Base-by-base conservation (phyloP, 2,888 invertebrate genomes). In the Tricholauxania praeusta region DNA sequence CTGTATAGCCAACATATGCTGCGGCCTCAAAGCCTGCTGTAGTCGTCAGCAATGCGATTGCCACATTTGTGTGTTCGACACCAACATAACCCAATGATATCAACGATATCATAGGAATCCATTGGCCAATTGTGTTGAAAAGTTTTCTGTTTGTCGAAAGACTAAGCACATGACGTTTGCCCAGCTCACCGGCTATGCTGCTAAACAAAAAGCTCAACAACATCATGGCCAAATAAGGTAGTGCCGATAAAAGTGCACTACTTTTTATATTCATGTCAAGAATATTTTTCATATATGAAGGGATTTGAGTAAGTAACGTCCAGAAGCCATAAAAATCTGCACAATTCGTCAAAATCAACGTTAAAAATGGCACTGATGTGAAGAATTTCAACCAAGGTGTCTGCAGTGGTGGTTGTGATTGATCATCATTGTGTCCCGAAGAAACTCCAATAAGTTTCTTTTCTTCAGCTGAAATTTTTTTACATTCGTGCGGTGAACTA, bases 301-400 rank as follows among this genome's bases (percentile, higher is more conserved):
- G 95, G 81, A 94, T 92, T 84, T 95, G 93, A 0, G 95, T 94
- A 1, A 95, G 89, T 39, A 96, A 87, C 39, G 94, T 94, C 93
- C 94, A 95, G 87, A 94, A 95, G 47, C 95, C 95, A 90, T 94
- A 93, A 80, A 87, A 88, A 76, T 95, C 93, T 0, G 93, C 91
- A 76, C 92, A 90, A 82, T 95, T 95, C 0, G 92, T 91, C 2
- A 93, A 82, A 2, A 94, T 83, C 7, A 95, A 88, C 0, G 94
- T 91, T 91, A 93, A 92, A 82, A 96, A 92, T 0, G 96, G 94
- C 39, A 92, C 81, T 0, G 94, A 95, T 0, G 92, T 93, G 63
- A 92, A 87, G 75, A 96, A 94, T 7, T 90, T 88, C 68, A 86
- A 86, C 95, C 95, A 96, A 0, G 96, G 96, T 1, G 93, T 93